Base-by-base conservation (phyloP, 2,797 vertebrate species). In the Petrocephalus sullivani region DNA sequence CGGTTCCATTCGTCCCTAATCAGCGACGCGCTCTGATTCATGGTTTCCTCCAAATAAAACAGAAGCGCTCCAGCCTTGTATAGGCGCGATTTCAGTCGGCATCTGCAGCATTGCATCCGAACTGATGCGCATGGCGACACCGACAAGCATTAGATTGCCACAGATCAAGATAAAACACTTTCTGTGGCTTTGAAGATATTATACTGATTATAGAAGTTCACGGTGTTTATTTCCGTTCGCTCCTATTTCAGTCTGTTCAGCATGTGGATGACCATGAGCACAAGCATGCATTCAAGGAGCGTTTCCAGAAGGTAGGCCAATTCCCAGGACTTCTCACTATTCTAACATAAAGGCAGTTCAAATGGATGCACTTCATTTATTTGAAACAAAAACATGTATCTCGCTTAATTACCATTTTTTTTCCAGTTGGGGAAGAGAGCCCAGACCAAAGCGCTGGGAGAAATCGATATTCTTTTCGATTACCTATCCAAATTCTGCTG, bases 401-500 rank as follows among this genome's bases (percentile, higher is more conserved):
- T 37, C 21, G 5, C 51, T 21, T 75, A 6, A 89, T 56, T 56
- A 86, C 0, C 2, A 37, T 90, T 89, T 71, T 92, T 92, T 90
- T 92, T 93, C 87, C 91, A 97, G 96, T 87, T 96, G 89, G 95
- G 94, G 87, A 90, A 92, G n/a, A 92, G 93, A 16, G 96, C 94
- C 64, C 91, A 93, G 86, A 96, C 92, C 91, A 97, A 97, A 94
- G 96, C 92, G 8, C 90, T 97, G 0, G 95, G 96, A 83, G 97
- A 97, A 83, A 88, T 96, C 54, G 91, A 96, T 91, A 94, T 96
- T 88, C 94, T 97, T 10, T 96, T 96, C 82, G 92, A 92, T 14
- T 93, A 92, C 56, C 90, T 93, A 54, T 91, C 89, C 2, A 91
- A 90, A 67, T 93, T 90, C 64, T 93, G 93, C 91, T 87, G 81